Evolutionary conservation across 1,140 invertebrate genomes (phyloP).

Genomic region (Lasioglossum baleicum): DNA sequence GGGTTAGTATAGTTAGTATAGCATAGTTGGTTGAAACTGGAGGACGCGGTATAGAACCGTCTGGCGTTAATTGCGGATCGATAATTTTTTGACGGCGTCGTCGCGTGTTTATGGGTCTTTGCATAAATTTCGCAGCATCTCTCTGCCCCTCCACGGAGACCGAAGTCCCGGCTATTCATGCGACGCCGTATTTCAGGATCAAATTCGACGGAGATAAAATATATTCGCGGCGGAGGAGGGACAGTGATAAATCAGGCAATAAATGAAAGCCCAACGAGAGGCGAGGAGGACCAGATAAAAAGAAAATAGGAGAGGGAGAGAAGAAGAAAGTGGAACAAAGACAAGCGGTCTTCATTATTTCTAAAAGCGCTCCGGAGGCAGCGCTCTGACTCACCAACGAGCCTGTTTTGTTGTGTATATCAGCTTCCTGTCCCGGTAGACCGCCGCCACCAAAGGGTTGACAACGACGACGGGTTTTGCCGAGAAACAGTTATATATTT

Average conservation of each 20-base stretch:
- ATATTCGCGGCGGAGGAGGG: conserved; percentile 44
- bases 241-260: conserved; percentile 61
- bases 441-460: conserved; percentile 24
- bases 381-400: conserved; percentile 30
- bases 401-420: conserved; percentile 38
- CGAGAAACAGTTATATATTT: conserved; percentile 13
- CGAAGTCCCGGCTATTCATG: conserved; percentile 11
- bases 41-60: no score
- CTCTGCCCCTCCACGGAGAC: not conserved
- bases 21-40: no score
- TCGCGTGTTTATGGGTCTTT: conserved; percentile 14
- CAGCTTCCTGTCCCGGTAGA: conserved; percentile 3
- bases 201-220: conserved; percentile 60
- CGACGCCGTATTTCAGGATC: conserved; percentile 59
- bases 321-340: conserved; percentile 44
- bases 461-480: conserved; percentile 19
- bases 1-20: no score
- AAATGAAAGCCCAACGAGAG: conserved; percentile 59
- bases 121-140: conserved; percentile 30
- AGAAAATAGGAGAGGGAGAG: conserved; percentile 45
- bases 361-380: conserved; percentile 57
- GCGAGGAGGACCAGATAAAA: conserved; percentile 52
- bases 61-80: conserved; percentile 21
- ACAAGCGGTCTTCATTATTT: conserved; percentile 62
- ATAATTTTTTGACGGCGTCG: conserved; percentile 21